A percentile compares a stretch with the other conserved stretches of the same genome.
Evolutionary conservation across 2,888 invertebrate species (phyloP).

Genomic region (Conomelus anceps): DNA sequence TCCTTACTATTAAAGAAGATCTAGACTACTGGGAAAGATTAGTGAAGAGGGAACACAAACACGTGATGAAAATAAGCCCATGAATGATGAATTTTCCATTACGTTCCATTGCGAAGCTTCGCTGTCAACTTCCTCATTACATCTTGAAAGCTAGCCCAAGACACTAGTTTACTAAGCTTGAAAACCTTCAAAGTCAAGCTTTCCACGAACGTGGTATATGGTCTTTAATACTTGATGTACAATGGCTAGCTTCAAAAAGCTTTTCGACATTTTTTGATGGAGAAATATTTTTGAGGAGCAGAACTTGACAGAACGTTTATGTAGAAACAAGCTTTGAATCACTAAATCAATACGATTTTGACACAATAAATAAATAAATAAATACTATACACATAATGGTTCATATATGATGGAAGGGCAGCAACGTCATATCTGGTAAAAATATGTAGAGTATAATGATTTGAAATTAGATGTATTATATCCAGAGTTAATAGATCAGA

Average conservation of each 20-base stretch:
- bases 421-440: too few species aligned
- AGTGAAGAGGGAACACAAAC: background rate
- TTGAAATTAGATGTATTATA: too few species aligned
- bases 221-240: background rate
- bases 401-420: too few species aligned
- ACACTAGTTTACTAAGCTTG: too few species aligned
- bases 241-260: background rate
- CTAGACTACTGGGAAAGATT: background rate
- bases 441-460: too few species aligned
- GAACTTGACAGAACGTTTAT: too few species aligned
- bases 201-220: background rate
- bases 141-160: background rate
- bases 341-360: too few species aligned
- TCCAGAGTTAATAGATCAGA: too few species aligned
- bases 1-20: background rate
- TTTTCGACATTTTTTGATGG: background rate
- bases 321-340: too few species aligned
- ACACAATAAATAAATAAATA: too few species aligned
- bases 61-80: background rate
- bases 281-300: background rate
- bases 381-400: too few species aligned
- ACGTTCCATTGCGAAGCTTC: background rate
- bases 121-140: background rate
- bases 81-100: background rate
- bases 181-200: too few species aligned